phyloP scores from a whole-genome alignment of 2,113 vertebrate species.

The Marcusenius ussheri region DNA sequence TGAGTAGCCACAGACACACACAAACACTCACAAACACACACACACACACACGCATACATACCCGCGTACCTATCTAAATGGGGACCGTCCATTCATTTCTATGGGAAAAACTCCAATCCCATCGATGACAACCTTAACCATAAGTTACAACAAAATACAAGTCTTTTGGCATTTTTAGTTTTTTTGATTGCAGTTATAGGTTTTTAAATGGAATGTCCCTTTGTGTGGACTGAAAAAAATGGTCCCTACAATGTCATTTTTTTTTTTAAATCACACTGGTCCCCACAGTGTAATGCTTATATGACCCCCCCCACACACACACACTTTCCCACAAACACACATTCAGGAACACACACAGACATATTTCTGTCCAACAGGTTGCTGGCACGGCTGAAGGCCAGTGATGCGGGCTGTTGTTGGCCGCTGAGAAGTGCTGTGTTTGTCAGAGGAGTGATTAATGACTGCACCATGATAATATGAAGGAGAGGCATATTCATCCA shows the following conservation, averaged over 20 bases:
- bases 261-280: not conserved
- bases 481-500: constrained; percentile 40
- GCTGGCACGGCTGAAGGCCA: constrained; percentile 12
- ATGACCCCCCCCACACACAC: not conserved
- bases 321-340: not conserved
- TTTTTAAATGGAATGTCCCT: not conserved
- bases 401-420: not conserved
- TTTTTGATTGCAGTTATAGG: not conserved
- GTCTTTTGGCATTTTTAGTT: not conserved
- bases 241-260: no score
- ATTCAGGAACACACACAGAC: constrained; percentile 21
- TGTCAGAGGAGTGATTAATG: constrained; percentile 44
- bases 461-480: constrained; percentile 39
- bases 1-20: not conserved
- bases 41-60: not conserved
- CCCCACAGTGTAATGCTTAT: not conserved
- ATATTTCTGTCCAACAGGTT: constrained; percentile 17
- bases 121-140: not conserved
- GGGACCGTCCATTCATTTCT: not conserved
- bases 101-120: not conserved
- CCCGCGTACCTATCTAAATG: not conserved
- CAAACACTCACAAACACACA: not conserved
- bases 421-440: constrained; percentile 7
- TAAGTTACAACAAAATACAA: not conserved
- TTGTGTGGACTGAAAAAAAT: not conserved